Evolutionary conservation across 2,888 invertebrate species (phyloP).

Genomic region (Pseudococcus jackbeardsleyi): DNA sequence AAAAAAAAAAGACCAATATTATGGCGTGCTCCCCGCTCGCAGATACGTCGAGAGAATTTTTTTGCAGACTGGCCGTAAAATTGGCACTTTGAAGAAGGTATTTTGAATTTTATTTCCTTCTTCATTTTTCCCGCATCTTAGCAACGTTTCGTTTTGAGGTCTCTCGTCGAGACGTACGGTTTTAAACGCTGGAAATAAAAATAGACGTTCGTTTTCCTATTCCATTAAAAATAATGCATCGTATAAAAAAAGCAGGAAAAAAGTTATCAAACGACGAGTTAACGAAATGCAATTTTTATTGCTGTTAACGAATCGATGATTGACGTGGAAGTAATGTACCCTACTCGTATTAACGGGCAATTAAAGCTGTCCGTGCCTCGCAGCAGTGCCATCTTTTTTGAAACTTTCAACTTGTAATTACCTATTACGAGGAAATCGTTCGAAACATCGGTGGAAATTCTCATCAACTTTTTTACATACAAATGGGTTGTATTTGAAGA

Average conservation of each 20-base stretch:
- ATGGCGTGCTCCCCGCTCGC: no score
- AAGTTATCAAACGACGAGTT: not conserved
- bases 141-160: no score
- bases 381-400: no score
- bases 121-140: not conserved
- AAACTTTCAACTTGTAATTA: no score
- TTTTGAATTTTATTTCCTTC: not conserved
- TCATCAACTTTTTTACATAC: no score
- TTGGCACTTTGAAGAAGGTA: not conserved
- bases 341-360: not conserved
- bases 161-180: no score
- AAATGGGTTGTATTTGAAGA: no score
- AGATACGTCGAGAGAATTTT: not conserved
- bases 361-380: no score
- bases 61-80: not conserved
- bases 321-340: not conserved
- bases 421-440: no score
- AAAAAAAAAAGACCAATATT: no score
- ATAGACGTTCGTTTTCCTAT: not conserved
- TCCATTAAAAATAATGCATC: conserved; percentile 4
- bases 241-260: not conserved
- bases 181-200: not conserved
- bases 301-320: conserved; percentile 10
- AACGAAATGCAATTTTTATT: not conserved
- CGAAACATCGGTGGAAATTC: no score